Evolutionary conservation across 2,888 invertebrate species (phyloP).

Genomic region (Panopea generosa): DNA sequence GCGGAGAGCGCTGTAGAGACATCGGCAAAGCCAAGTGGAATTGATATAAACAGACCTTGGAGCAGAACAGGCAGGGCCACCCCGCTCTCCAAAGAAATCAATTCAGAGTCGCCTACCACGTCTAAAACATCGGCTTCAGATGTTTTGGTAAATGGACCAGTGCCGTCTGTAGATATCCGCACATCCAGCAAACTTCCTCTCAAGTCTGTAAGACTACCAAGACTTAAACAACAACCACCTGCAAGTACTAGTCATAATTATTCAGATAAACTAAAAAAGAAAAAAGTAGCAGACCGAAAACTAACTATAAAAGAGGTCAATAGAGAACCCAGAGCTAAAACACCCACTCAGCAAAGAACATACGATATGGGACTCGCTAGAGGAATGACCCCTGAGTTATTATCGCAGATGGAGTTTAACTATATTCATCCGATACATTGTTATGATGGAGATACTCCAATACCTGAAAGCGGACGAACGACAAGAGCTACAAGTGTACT

Average conservation of each 20-base stretch:
- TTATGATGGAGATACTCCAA: conserved; percentile 39
- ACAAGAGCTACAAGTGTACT: background rate
- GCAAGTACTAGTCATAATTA: conserved; percentile 9
- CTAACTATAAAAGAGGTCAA: background rate
- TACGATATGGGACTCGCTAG: conserved; percentile 24
- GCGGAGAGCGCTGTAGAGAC: too few species aligned
- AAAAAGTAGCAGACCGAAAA: background rate
- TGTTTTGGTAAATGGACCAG: too few species aligned
- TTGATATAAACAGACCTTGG: too few species aligned
- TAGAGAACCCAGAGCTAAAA: conserved; percentile 6
- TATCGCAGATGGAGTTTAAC: conserved; percentile 35
- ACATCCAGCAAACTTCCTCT: background rate
- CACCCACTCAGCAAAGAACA: conserved; percentile 28
- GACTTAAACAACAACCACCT: conserved; percentile 4
- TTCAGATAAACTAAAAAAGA: conserved; percentile 3
- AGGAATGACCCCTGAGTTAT: conserved; percentile 41
- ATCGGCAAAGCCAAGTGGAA: too few species aligned
- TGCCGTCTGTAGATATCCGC: too few species aligned
- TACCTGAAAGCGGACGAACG: conserved; percentile 13
- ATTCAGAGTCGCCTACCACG: too few species aligned
- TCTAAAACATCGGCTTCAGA: too few species aligned
- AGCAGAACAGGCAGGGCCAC: too few species aligned
- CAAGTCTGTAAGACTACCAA: background rate
- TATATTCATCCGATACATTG: conserved; percentile 46
- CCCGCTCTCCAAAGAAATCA: too few species aligned